Evolutionary conservation across 2,888 invertebrate species (phyloP), one percentile per base, ranked within the genome.

Genomic region (Dendrolimus pini): DNA sequence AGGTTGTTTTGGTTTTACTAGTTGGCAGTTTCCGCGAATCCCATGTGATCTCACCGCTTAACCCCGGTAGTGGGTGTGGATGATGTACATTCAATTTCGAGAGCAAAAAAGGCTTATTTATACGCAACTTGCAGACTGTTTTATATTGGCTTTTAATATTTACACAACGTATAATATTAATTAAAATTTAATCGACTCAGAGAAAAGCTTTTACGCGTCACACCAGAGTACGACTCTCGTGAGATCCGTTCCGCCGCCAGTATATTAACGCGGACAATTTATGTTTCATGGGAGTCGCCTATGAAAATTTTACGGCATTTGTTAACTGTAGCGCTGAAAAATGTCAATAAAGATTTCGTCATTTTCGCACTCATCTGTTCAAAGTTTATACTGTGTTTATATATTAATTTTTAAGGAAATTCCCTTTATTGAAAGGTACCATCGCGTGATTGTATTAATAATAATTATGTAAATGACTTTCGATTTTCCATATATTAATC

Each of bases 211-310:
- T 47, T 47, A 47, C 47, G 47, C 9, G 47, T 10, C 47, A 47
- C 12, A 47, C 47, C 47, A 12, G 9, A 9, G 12, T 10, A 47
- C 47, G 47, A 47, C 47, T 47, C 47, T 47, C 47, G 47, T 10
- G 47, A 47, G 47, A 47, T 47, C 47, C 47, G 47, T 47, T 47
- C 12, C 47, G 68, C 73, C 74, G 65, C 65, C 65, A 69, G 76
- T 72, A 74, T 78, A 78, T 78, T 78, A 78, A 75, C 80, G 74
- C 74, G 71, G 71, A 71, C 77, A 79, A 80, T 80, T 80, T 80
- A 80, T 77, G 74, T 75, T 76, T 71, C 74, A 74, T 75, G 73
- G 69, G 73, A 76, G 72, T 71, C 70, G 74, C 74, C 80, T 81
- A 80, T 79, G 78, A 80, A 78, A 72, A 73, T 80, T 80, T 80